Percentiles rank a stretch among this genome's conserved stretches.
Evolutionary conservation across 2,888 invertebrate genomes (phyloP).

Genomic region (Eilema caniola): DNA sequence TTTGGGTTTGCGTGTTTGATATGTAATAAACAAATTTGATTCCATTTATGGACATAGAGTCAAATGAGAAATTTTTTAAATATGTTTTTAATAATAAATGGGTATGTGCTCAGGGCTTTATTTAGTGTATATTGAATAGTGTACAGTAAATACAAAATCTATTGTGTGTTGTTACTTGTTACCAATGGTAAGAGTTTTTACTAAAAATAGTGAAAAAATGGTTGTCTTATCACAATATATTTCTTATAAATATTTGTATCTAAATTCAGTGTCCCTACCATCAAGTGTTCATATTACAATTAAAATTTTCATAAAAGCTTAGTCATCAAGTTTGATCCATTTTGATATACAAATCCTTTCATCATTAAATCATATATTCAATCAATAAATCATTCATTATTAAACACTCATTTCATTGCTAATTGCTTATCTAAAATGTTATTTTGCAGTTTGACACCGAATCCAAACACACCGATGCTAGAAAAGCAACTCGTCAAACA

Average conservation of each 20-base stretch:
- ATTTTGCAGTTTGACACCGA: conserved; percentile 70
- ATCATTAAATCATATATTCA: too few relatives aligned
- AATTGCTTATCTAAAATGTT: conserved; percentile 17
- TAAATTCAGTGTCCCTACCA: conserved; percentile 28
- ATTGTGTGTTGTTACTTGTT: not conserved
- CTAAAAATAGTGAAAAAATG: too few relatives aligned
- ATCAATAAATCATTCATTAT: too few relatives aligned
- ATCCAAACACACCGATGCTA: conserved; percentile 73
- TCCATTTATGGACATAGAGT: not conserved
- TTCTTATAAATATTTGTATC: not conserved
- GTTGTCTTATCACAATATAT: too few relatives aligned
- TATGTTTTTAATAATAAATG: too few relatives aligned
- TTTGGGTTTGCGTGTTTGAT: conserved; percentile 2
- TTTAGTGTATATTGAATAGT: not conserved
- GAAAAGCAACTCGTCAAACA: conserved; percentile 65
- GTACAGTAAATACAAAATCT: not conserved
- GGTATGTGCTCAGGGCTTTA: not conserved
- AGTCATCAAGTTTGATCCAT: conserved; percentile 73
- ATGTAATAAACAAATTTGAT: not conserved
- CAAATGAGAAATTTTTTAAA: too few relatives aligned
- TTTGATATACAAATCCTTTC: conserved; percentile 37
- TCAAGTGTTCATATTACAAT: conserved; percentile 29
- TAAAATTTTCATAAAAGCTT: conserved; percentile 6
- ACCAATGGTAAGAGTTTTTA: not conserved
- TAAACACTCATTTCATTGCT: not conserved